Base-by-base conservation (phyloP, 2,888 invertebrate genomes). In the Tetrapedia diversipes region DNA sequence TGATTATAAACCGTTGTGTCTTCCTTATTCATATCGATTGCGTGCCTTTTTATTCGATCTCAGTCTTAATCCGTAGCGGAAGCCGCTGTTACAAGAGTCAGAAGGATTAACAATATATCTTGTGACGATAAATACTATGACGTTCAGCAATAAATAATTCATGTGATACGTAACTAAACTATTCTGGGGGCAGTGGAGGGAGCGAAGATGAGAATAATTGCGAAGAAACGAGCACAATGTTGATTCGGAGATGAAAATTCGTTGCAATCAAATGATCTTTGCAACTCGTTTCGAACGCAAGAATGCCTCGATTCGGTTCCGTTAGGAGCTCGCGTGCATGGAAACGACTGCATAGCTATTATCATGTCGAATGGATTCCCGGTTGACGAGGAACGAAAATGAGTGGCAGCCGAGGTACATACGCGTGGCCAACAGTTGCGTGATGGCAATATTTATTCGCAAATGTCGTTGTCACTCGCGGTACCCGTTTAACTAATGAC, bases 281-380 rank as follows among this genome's bases (percentile, higher is more conserved):
- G 11, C 47, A 24, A 2, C 43, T 63, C 65, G 66, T 53, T 32
- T 53, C 61, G 34, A 66, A 45, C 45, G 54, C 54, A 51, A 47
- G 27, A 70, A 45, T 69, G n/a, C 41, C 60, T 47, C 47, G 29
- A 37, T 22, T 37, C 24, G 59, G 51, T 75, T 60, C 84, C 84
- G 84, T 84, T 84, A 84, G 72, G 61, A 67, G 51, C 49, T 84
- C 63, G 76, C 84, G 75, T 84, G 84, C 69, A n/a, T 47, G 72
- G 43, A 67, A 64, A 61, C 68, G 53, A 22, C 39, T 53, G 72
- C 53, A 37, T 54, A 41, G 47, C 47, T 66, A 68, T 83, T 65
- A 72, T 66, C 72, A 60, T 22, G 47, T 67, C 59, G 49, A 49
- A 77, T 63, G 24, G 51, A 34, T 61, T 73, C 34, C 53, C 67